Conservation (phyloP, 2,888 invertebrate genomes). For the Malthinus seriepunctatus region DNA sequence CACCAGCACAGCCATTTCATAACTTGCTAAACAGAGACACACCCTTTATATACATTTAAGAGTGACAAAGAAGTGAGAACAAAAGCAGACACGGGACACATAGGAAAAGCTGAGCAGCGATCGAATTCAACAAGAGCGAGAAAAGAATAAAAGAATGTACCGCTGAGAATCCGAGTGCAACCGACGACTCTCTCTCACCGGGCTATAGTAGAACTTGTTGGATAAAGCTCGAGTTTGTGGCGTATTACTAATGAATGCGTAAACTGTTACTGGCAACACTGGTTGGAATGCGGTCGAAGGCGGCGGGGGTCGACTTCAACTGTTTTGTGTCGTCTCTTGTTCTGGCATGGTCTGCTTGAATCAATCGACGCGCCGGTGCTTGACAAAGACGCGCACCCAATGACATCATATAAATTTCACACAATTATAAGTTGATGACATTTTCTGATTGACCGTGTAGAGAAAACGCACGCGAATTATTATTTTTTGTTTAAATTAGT, state of each 20-base stretch:
- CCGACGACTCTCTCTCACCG: slow-evolving; percentile 26
- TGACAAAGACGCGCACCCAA: slow-evolving; percentile 41
- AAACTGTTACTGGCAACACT: slow-evolving; percentile 55
- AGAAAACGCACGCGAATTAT: slow-evolving; percentile 10
- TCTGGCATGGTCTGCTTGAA: slow-evolving; percentile 46
- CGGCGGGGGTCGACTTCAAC: slow-evolving; percentile 60
- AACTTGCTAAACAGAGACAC: slow-evolving; percentile 59
- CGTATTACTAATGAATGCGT: slow-evolving; percentile 55
- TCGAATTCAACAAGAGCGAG: slow-evolving; percentile 50
- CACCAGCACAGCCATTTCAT: slow-evolving; percentile 55
- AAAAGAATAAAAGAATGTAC: slow-evolving; percentile 50
- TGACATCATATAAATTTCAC: slow-evolving; percentile 37
- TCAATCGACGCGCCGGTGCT: slow-evolving; percentile 45
- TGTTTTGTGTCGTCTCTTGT: slow-evolving; percentile 48
- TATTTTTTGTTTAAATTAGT: background rate
- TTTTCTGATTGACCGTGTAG: slow-evolving; percentile 23
- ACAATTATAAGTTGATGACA: slow-evolving; percentile 34
- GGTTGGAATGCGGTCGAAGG: slow-evolving; percentile 57
- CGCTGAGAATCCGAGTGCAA: slow-evolving; percentile 28
- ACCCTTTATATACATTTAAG: slow-evolving; percentile 35
- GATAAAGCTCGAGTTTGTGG: slow-evolving; percentile 40
- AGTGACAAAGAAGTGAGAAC: slow-evolving; percentile 49
- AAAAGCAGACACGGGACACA: slow-evolving; percentile 53
- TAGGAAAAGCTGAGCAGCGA: slow-evolving; percentile 47
- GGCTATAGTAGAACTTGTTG: slow-evolving; percentile 26